phyloP scores from a whole-genome alignment of 2,888 invertebrate genomes.

The Caenorhabditis sinica region DNA sequence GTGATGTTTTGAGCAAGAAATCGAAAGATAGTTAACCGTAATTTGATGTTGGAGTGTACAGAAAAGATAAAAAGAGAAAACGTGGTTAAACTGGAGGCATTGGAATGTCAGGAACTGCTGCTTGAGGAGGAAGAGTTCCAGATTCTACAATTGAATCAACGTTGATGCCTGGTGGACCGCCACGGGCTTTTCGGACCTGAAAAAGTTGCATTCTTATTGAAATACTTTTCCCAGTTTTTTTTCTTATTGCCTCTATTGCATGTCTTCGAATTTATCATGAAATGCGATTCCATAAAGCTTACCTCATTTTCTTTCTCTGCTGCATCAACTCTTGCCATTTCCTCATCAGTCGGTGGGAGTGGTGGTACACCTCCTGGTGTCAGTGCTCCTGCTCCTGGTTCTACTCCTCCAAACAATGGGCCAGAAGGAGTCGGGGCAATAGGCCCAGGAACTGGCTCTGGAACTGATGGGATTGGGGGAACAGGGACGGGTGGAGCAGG shows the following conservation, averaged over 20 bases:
- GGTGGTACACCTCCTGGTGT: constrained; percentile 49
- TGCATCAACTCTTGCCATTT: constrained; percentile 61
- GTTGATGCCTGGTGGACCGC: constrained; percentile 64
- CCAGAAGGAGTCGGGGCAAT: constrained; percentile 33
- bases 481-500: constrained; percentile 28
- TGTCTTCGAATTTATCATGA: no score
- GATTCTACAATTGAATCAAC: constrained; percentile 52
- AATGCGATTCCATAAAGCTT: background rate
- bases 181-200: constrained; percentile 55
- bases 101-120: constrained; percentile 61
- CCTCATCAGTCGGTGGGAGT: constrained; percentile 57
- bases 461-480: constrained; percentile 24
- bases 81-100: constrained; percentile 48
- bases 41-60: constrained; percentile 24
- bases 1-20: constrained; percentile 30
- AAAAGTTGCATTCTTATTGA: no score
- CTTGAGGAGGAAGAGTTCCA: constrained; percentile 65
- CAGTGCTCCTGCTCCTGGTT: constrained; percentile 55
- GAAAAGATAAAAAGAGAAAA: constrained; percentile 11
- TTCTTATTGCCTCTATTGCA: no score
- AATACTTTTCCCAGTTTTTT: no score
- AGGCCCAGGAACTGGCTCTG: constrained; percentile 35
- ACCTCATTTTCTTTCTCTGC: constrained; percentile 61
- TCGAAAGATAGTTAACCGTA: constrained; percentile 40
- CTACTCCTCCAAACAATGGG: constrained; percentile 60